phyloP scores from a whole-genome alignment of 2,888 invertebrate species.

The Artemia sp. region DNA sequence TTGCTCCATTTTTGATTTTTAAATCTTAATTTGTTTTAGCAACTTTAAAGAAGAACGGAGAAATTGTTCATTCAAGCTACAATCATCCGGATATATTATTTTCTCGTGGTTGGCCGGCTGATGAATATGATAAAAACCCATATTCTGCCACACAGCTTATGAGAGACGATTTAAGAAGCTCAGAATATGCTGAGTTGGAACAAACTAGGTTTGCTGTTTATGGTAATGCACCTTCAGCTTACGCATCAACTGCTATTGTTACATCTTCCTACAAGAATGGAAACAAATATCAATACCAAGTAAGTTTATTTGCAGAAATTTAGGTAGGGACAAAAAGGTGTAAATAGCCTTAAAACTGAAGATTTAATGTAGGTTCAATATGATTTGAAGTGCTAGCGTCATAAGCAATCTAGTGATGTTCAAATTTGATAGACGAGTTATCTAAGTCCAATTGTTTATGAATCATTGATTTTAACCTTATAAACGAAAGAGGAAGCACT shows the following conservation, averaged over 20 bases:
- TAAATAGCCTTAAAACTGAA: too few species aligned
- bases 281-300: not conserved
- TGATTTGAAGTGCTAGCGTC: too few species aligned
- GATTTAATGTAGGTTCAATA: too few species aligned
- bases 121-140: not conserved
- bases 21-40: not conserved
- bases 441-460: too few species aligned
- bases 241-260: not conserved
- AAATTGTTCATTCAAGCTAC: constrained; percentile 6
- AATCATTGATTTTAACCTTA: too few species aligned
- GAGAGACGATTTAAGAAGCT: not conserved
- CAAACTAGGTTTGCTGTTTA: not conserved
- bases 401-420: too few species aligned
- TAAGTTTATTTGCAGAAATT: not conserved
- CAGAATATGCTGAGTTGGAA: constrained; percentile 1
- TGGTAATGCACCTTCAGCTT: constrained; percentile 1
- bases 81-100: not conserved
- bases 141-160: not conserved
- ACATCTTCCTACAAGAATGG: constrained; percentile 3
- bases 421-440: too few species aligned
- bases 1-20: too few species aligned
- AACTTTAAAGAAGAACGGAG: not conserved
- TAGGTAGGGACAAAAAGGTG: too few species aligned
- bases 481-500: too few species aligned
- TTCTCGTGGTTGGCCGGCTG: not conserved